Evolutionary conservation across 2,113 vertebrate species (phyloP).

Genomic region (Andinoacara biseriatus): DNA sequence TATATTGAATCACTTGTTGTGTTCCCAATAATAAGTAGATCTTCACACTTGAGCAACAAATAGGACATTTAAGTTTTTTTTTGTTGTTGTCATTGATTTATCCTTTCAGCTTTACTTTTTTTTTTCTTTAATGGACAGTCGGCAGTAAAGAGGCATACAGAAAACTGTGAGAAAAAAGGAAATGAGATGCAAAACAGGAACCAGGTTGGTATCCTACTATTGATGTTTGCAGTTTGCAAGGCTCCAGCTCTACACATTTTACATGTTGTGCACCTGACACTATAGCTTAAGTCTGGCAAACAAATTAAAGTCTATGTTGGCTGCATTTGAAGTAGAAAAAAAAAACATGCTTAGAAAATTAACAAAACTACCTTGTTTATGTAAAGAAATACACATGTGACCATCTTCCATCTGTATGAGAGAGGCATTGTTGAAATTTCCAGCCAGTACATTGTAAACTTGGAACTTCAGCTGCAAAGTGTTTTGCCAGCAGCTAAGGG

Average conservation of each 20-base stretch:
- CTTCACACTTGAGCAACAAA: neutral
- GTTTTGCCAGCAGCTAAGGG: conserved; percentile 49
- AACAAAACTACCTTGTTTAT: conserved; percentile 2
- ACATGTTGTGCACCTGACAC: neutral
- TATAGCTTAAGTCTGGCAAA: neutral
- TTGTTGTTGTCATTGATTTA: neutral
- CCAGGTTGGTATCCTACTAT: neutral
- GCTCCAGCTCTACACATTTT: neutral
- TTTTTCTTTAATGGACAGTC: neutral
- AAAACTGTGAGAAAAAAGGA: neutral
- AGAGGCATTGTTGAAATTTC: conserved; percentile 14
- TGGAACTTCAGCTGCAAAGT: conserved; percentile 55
- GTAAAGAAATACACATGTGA: conserved; percentile 21
- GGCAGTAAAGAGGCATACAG: neutral
- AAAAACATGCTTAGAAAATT: neutral
- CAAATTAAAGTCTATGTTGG: conserved; percentile 4
- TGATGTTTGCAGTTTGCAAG: neutral
- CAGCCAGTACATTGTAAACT: conserved; percentile 31
- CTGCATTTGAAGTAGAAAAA: conserved; percentile 15
- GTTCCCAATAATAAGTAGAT: neutral
- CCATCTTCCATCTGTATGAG: neutral
- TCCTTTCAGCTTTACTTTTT: conserved; percentile 6
- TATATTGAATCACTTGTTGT: neutral
- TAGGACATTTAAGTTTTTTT: neutral
- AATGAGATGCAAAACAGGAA: neutral